Conservation (phyloP, 2,797 vertebrate genomes). For the Sebastes ruberrimus region DNA sequence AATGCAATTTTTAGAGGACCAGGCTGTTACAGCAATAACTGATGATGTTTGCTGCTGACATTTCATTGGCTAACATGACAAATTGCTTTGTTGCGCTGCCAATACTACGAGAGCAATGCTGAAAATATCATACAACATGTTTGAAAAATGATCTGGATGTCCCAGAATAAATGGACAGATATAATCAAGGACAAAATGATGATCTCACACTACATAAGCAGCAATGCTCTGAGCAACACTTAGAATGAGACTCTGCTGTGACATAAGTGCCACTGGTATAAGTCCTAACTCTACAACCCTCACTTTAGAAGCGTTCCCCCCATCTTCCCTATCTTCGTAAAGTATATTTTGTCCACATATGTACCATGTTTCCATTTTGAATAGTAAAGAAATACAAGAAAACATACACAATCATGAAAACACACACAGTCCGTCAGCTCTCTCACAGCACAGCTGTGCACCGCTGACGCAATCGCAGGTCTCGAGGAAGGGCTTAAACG, state of each 20-base stretch:
- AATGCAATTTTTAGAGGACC: too few relatives aligned
- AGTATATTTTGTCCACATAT: neutral
- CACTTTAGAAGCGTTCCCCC: neutral
- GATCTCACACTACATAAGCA: neutral
- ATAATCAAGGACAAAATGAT: neutral
- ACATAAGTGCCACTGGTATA: neutral
- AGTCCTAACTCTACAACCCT: neutral
- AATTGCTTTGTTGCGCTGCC: neutral
- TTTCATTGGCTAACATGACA: slow-evolving; percentile 9
- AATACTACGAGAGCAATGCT: neutral
- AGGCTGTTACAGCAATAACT: neutral
- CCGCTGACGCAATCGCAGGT: slow-evolving; percentile 43
- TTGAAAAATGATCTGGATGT: neutral
- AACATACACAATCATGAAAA: neutral
- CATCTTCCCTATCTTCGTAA: neutral
- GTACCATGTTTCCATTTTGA: neutral
- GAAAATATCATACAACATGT: neutral
- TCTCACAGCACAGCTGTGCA: slow-evolving; percentile 62
- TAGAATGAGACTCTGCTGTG: neutral
- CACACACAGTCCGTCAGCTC: slow-evolving; percentile 1
- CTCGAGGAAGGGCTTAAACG: slow-evolving; percentile 49
- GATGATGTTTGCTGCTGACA: neutral
- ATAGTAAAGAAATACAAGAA: neutral
- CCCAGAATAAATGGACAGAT: neutral
- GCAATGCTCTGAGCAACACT: neutral